Evolutionary conservation across 2,797 vertebrate genomes (phyloP), one percentile per base, ranked within the genome.

Genomic region (Crenuchus spilurus): DNA sequence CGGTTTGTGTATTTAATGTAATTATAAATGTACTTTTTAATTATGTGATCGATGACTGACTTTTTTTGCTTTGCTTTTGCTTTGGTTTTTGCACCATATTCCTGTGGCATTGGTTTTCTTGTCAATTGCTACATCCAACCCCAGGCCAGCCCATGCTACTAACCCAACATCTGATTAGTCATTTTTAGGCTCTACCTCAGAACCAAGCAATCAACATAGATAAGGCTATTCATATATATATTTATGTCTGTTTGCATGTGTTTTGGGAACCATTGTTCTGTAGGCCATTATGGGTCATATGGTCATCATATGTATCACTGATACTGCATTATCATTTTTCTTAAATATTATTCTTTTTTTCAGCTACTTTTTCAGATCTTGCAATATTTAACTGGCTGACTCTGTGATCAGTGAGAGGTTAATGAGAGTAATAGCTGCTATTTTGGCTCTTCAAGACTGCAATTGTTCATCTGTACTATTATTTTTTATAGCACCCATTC

Each of bases 401-500:
- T n/a, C 5, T 28, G 42, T 44, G 33, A 57, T n/a, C 52, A 51
- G 16, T 62, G 46, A 24, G 28, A 49, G 16, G 31, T 20, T 18
- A 39, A 37, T 13, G 44, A 63, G 35, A 33, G 14, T 31, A 33
- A 24, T 13, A 18, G 18, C 20, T 62, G 57, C 54, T 6, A 4
- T 54, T 44, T 62, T 54, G 42, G 18, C 46, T n/a, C n/a, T n/a
- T n/a, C n/a, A n/a, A n/a, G n/a, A n/a, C n/a, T n/a, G n/a, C n/a
- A n/a, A n/a, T n/a, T 49, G 63, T 54, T 79, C 22, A 31, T 52
- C 54, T 70, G 46, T 51, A 52, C 74, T 71, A 26, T 78, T 76
- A 66, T 75, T 73, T 79, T 78, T 54, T 86, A 30, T 70, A 93
- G 93, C 88, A 77, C 82, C 88, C 85, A 72, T 85, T 84, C 35